Base-by-base conservation (phyloP, 1,140 invertebrate genomes). In the Pectinophora gossypiella region DNA sequence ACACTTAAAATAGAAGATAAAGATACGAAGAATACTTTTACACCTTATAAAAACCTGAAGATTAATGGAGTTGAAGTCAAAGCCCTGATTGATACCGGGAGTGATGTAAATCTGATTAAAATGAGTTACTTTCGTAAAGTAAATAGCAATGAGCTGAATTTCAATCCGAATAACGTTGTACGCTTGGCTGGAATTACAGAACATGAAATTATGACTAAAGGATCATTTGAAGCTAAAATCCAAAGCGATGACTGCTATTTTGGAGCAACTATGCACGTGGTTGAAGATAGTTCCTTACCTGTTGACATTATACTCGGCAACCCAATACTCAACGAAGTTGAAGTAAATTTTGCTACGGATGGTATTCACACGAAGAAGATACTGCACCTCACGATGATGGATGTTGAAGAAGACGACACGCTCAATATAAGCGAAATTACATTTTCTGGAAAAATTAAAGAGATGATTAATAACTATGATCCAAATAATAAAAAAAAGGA, bases 251-350 rank as follows among this genome's bases (percentile, higher is more conserved):
- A 59, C 20, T 51, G 27, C 19, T 49, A 51, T 19, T 38, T 35
- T n/a, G 52, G 55, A 23, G 45, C 19, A 18, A 50, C n/a, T 0
- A 48, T 62, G 20, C 40, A 54, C 23, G 22, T 62, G 27, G 56
- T 62, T 3, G 18, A 58, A 16, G 51, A 62, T 52, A 18, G 53
- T 21, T 20, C 23, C n/a, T 52, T 62, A 57, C 60, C 59, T 12
- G 51, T 62, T 22, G 36, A 43, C 18, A 13, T 55, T n/a, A 43
- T 57, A 20, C 12, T 62, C 9, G 51, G 55, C 9, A 54, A 58
- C 19, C 59, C 59, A 2, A 58, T 58, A 27, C 13, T 60, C 6
- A 47, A 60, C 1, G 52, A 60, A 22, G 19, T 62, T 35, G 51
- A 58, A 54, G 21, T 62, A 13, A 35, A 23, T 18, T 57, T 62